phyloP scores from a whole-genome alignment of 2,113 vertebrate species.

The Scomber japonicus region DNA sequence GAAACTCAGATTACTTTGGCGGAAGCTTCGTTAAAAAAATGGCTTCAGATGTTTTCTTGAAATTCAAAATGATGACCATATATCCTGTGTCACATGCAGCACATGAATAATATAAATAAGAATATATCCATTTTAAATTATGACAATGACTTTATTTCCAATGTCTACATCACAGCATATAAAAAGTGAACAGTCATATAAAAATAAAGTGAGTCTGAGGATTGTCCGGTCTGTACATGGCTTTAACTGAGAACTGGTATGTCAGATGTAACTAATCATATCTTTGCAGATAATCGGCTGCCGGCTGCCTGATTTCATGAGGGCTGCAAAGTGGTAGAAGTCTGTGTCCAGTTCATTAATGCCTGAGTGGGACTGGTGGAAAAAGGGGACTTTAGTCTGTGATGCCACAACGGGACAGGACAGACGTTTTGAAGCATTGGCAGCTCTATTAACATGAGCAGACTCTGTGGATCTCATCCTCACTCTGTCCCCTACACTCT shows the following conservation, averaged over 20 bases:
- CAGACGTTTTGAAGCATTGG: constrained; percentile 87
- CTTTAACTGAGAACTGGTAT: constrained; percentile 11
- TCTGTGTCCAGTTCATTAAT: constrained; percentile 89
- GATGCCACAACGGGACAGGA: constrained; percentile 90
- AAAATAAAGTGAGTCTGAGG: constrained; percentile 74
- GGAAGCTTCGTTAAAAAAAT: constrained; percentile 2
- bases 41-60: neutral
- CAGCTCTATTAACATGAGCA: constrained; percentile 64
- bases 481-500: constrained; percentile 80
- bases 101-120: constrained; percentile 22
- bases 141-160: constrained; percentile 63
- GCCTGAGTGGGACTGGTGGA: constrained; percentile 90
- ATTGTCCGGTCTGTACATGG: constrained; percentile 44
- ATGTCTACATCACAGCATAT: constrained; percentile 42
- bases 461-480: constrained; percentile 75
- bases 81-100: neutral
- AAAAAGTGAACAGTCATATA: constrained; percentile 49
- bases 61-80: constrained; percentile 18
- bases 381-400: constrained; percentile 88
- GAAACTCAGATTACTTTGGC: constrained; percentile 33
- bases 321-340: constrained; percentile 89
- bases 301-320: constrained; percentile 94
- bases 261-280: constrained; percentile 92
- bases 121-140: constrained; percentile 21
- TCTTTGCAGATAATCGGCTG: constrained; percentile 97